Conservation (phyloP, 2,113 vertebrate genomes). For the Colius striatus region DNA sequence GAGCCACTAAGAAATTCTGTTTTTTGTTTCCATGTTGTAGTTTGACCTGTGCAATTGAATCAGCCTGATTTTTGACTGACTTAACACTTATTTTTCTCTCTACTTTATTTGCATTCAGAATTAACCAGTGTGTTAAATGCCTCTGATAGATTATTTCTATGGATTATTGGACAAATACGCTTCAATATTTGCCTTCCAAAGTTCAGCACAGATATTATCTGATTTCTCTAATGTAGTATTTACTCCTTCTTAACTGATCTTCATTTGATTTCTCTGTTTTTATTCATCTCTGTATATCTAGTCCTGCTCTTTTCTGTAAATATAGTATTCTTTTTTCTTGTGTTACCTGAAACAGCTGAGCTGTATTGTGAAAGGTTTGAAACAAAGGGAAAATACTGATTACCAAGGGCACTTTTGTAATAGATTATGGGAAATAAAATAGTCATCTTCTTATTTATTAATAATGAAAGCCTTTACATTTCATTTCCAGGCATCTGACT, state of each 20-base stretch:
- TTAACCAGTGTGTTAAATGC: background rate
- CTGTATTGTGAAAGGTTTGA: background rate
- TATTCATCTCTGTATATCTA: background rate
- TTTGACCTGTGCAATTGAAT: background rate
- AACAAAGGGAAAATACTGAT: background rate
- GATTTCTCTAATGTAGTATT: background rate
- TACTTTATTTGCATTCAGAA: background rate
- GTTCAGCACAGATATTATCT: background rate
- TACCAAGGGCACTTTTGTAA: background rate
- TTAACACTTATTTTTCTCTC: background rate
- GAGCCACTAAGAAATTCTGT: background rate
- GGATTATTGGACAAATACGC: background rate
- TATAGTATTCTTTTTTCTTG: background rate
- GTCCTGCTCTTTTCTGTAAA: background rate
- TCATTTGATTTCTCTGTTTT: background rate
- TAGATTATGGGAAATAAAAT: background rate
- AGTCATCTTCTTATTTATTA: background rate
- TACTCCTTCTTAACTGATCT: background rate
- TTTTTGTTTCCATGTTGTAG: background rate
- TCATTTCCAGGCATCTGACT: constrained; percentile 81
- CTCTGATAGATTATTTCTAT: background rate
- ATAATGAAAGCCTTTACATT: constrained; percentile 4
- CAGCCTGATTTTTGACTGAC: background rate
- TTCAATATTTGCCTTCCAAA: background rate
- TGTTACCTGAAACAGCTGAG: background rate